Evolutionary conservation across 2,797 vertebrate species (phyloP).

Genomic region (Takifugu rubripes): DNA sequence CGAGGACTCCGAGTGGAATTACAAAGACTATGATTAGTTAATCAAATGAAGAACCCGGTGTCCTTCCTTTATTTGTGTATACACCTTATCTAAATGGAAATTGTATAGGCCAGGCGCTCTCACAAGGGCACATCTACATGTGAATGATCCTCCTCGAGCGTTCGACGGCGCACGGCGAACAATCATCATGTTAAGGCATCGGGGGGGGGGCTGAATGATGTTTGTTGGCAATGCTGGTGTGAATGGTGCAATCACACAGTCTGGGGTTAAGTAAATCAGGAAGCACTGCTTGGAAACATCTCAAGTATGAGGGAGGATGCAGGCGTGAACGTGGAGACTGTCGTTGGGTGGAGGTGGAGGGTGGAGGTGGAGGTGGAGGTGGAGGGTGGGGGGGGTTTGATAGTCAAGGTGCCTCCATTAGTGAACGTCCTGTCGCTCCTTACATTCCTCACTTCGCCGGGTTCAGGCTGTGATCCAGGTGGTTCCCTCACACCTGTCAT

Average conservation of each 20-base stretch:
- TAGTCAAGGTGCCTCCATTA: no score
- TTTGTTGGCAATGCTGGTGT: slow-evolving; percentile 57
- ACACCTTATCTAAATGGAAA: slow-evolving; percentile 76
- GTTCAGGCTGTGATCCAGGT: no score
- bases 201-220: slow-evolving; percentile 58
- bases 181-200: slow-evolving; percentile 69
- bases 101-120: slow-evolving; percentile 67
- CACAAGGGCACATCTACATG: slow-evolving; percentile 71
- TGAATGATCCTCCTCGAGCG: slow-evolving; percentile 67
- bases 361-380: no score
- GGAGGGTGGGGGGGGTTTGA: no score
- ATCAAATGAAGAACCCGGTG: slow-evolving; percentile 78
- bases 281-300: slow-evolving; percentile 46
- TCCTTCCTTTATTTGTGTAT: slow-evolving; percentile 73
- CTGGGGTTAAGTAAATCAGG: slow-evolving; percentile 59
- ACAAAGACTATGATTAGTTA: slow-evolving; percentile 83
- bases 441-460: no score
- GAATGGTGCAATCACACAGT: slow-evolving; percentile 67
- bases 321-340: slow-evolving; percentile 58
- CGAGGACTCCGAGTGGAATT: slow-evolving; percentile 71
- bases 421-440: no score
- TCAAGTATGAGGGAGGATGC: slow-evolving; percentile 42
- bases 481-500: no score
- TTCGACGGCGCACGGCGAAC: slow-evolving; percentile 53
- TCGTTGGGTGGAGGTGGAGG: not conserved